Conservation (phyloP, 23 tunicate genomes). For the Ascidia mentula region DNA sequence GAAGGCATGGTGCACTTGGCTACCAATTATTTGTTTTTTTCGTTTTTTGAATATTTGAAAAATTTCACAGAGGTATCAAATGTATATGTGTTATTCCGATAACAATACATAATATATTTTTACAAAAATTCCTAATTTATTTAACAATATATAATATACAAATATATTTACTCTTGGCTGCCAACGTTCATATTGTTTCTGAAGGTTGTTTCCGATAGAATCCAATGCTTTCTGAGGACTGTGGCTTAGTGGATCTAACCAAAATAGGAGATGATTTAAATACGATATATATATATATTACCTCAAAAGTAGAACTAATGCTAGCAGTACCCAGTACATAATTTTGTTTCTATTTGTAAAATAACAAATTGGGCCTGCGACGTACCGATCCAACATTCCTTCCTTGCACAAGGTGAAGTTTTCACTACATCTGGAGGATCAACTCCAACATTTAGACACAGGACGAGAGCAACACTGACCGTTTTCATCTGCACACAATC, state of each 20-base stretch:
- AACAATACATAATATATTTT: too few relatives aligned
- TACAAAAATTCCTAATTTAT: too few relatives aligned
- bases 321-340: not conserved
- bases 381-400: conserved; percentile 96
- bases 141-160: too few relatives aligned
- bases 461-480: conserved; percentile 87
- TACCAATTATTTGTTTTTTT: too few relatives aligned
- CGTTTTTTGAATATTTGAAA: too few relatives aligned
- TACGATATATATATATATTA: not conserved
- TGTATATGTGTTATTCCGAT: too few relatives aligned
- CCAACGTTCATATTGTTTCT: conserved; percentile 93
- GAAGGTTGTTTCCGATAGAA: conserved; percentile 57
- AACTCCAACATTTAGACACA: conserved; percentile 94
- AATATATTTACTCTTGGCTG: conserved; percentile 87
- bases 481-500: conserved; percentile 76
- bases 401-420: conserved; percentile 93
- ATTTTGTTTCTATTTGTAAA: not conserved
- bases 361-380: not conserved
- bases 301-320: not conserved
- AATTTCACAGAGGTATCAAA: too few relatives aligned
- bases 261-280: too few relatives aligned
- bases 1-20: too few relatives aligned
- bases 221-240: conserved; percentile 92
- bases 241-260: conserved; percentile 62
- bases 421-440: conserved; percentile 98